Percentiles rank a stretch among this genome's conserved stretches.
phyloP scores from a whole-genome alignment of 2,888 invertebrate genomes.

The Oscheius myriophilus region DNA sequence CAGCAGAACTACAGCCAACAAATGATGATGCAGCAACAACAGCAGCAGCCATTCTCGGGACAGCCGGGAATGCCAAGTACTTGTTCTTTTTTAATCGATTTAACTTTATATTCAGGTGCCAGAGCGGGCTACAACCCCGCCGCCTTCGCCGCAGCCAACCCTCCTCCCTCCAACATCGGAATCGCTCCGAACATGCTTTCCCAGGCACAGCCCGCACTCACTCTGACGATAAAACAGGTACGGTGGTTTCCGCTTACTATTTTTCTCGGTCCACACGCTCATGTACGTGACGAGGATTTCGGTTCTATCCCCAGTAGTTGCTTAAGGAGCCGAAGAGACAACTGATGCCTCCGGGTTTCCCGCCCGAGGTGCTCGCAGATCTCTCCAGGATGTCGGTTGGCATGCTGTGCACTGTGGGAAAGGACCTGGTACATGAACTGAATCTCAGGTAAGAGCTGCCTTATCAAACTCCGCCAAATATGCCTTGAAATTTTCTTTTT shows the following conservation, averaged over 20 bases:
- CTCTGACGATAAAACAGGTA: no score
- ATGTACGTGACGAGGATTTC: no score
- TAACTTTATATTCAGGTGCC: not conserved
- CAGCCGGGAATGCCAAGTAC: slow-evolving; percentile 9
- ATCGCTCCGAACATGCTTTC: no score
- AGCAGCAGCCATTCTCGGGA: slow-evolving; percentile 24
- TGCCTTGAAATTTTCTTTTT: not conserved
- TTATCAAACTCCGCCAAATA: not conserved
- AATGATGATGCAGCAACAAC: slow-evolving; percentile 7
- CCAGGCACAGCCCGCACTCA: no score
- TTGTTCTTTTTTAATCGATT: slow-evolving; percentile 1
- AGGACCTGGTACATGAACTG: slow-evolving; percentile 49
- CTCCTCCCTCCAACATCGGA: no score
- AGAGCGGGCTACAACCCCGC: not conserved
- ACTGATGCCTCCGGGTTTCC: not conserved
- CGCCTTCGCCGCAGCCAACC: no score
- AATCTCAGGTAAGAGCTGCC: slow-evolving; percentile 32
- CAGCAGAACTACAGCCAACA: slow-evolving; percentile 6
- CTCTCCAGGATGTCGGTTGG: slow-evolving; percentile 36
- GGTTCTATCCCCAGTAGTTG: no score
- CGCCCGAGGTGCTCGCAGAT: slow-evolving; percentile 36
- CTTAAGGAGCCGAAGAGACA: not conserved
- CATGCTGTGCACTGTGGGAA: slow-evolving; percentile 41
- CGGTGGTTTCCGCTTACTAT: no score
- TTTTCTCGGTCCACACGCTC: no score